phyloP scores from a whole-genome alignment of 2,888 invertebrate genomes.

The Meteorus colon region DNA sequence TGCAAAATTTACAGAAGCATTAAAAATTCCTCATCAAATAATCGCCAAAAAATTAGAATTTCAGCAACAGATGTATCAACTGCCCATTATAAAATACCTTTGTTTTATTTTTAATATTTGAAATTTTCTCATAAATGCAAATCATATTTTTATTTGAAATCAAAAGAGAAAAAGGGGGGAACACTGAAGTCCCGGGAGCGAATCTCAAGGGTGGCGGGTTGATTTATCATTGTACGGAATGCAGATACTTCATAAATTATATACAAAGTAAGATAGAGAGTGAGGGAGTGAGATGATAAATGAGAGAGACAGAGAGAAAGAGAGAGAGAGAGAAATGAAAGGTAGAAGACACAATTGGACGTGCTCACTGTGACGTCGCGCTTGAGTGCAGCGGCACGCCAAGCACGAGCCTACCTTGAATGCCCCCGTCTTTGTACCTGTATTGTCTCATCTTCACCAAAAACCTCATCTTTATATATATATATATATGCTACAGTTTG shows the following conservation, averaged over 20 bases:
- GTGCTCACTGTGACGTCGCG: slow-evolving; percentile 62
- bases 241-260: slow-evolving; percentile 72
- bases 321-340: not conserved
- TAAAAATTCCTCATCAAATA: no score
- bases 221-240: slow-evolving; percentile 69
- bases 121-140: no score
- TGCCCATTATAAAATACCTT: no score
- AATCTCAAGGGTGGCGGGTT: slow-evolving; percentile 64
- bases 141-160: no score
- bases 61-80: no score
- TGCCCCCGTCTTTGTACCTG: slow-evolving; percentile 26
- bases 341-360: slow-evolving; percentile 51
- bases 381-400: slow-evolving; percentile 61
- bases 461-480: not conserved
- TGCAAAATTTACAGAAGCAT: no score
- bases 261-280: slow-evolving; percentile 63
- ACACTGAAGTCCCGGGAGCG: slow-evolving; percentile 13
- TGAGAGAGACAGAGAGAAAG: not conserved
- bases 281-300: slow-evolving; percentile 42
- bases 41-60: no score
- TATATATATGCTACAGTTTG: no score
- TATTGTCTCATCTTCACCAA: not conserved
- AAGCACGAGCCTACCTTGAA: slow-evolving; percentile 61
- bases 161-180: not conserved
- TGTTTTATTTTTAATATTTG: no score